Conservation (phyloP, 2,113 vertebrate species). For the Toxotes jaculatrix region DNA sequence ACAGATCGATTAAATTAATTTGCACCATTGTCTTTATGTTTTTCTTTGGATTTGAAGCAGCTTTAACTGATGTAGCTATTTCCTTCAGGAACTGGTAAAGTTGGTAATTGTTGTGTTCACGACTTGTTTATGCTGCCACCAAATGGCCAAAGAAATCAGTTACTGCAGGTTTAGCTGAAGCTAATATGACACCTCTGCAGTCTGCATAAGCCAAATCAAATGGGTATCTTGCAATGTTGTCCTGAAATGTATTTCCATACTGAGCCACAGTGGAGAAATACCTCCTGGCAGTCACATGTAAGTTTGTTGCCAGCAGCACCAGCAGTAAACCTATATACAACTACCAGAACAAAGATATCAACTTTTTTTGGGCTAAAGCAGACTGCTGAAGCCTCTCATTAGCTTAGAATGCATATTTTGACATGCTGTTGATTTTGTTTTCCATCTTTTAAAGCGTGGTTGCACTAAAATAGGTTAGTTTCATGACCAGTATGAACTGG, state of each 20-base stretch:
- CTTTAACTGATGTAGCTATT: too few relatives aligned
- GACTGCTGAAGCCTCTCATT: background rate
- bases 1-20: too few relatives aligned
- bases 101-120: too few relatives aligned
- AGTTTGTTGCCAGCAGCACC: slow-evolving; percentile 1
- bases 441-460: background rate
- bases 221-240: background rate
- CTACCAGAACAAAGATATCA: background rate
- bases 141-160: too few relatives aligned
- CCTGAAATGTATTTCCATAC: background rate
- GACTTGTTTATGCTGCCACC: too few relatives aligned
- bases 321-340: background rate
- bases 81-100: too few relatives aligned
- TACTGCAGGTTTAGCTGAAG: background rate
- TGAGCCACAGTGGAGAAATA: background rate
- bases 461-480: too few relatives aligned
- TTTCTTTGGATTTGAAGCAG: too few relatives aligned
- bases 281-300: background rate
- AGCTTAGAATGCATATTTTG: background rate
- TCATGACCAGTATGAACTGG: too few relatives aligned
- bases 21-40: too few relatives aligned
- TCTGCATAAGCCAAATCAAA: background rate
- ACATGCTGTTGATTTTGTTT: too few relatives aligned
- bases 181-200: too few relatives aligned
- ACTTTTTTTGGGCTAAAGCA: background rate